Conservation (phyloP, 30 jellyfish, hydroid and myxozoan genomes). For the Catostylus mosaicus region DNA sequence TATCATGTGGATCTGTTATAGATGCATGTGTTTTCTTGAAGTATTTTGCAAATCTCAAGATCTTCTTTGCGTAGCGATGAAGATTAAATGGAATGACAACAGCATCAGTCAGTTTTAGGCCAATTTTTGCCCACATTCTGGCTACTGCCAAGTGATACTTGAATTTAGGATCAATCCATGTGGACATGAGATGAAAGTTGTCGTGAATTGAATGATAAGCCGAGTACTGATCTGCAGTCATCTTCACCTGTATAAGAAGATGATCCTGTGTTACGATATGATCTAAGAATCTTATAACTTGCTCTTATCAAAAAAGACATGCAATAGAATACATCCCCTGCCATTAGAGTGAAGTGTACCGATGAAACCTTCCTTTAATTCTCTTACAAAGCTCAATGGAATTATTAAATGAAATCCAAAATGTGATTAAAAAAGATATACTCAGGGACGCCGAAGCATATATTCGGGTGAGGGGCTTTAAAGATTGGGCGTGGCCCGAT, state of each 20-base stretch:
- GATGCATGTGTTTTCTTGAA: constrained; percentile 24
- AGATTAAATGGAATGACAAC: constrained; percentile 74
- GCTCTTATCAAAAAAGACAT: too few species aligned
- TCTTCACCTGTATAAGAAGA: constrained; percentile 14
- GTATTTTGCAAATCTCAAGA: constrained; percentile 12
- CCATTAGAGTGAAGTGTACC: too few species aligned
- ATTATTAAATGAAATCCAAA: too few species aligned
- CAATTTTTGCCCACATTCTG: constrained; percentile 82
- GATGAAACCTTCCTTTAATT: too few species aligned
- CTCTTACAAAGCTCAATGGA: too few species aligned
- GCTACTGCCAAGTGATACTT: constrained; percentile 79
- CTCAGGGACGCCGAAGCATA: too few species aligned
- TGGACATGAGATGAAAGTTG: constrained; percentile 83
- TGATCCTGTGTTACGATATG: too few species aligned
- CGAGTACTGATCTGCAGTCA: constrained; percentile 72
- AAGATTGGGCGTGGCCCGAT: too few species aligned
- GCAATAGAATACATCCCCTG: too few species aligned
- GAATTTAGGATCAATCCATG: constrained; percentile 83
- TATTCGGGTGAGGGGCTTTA: too few species aligned
- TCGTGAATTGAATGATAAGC: constrained; percentile 92
- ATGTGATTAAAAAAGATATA: too few species aligned
- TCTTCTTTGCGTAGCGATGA: constrained; percentile 37
- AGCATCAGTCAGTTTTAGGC: constrained; percentile 74
- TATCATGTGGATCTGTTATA: constrained; percentile 39
- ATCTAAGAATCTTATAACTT: too few species aligned